Percentiles rank a stretch among this genome's conserved stretches.
phyloP scores from a whole-genome alignment of 2,113 vertebrate genomes.

The Butorides virescens region DNA sequence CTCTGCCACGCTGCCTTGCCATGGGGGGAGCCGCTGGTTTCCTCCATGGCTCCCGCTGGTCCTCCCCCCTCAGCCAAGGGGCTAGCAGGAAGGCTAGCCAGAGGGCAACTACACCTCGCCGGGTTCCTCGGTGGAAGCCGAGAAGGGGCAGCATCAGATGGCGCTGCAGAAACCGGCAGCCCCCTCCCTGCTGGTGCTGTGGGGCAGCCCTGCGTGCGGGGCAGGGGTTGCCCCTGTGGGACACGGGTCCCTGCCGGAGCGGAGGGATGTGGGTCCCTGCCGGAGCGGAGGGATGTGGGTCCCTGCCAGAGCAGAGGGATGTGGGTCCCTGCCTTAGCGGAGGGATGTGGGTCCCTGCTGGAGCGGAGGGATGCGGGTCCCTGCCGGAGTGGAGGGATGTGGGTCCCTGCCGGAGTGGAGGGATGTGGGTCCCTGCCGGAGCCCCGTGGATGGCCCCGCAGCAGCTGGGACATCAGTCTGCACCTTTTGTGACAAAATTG shows the following conservation, averaged over 20 bases:
- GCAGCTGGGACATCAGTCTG: not conserved
- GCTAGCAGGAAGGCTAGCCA: not conserved
- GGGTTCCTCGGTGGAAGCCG: accelerated
- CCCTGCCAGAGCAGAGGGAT: too few relatives aligned
- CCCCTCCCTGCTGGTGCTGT: not conserved
- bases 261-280: too few relatives aligned
- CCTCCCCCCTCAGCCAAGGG: not conserved
- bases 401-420: not conserved
- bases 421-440: not conserved
- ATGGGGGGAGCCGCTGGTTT: not conserved
- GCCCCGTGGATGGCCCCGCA: accelerated
- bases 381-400: too few relatives aligned
- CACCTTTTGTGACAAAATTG: not conserved
- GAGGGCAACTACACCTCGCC: not conserved
- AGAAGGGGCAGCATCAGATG: not conserved
- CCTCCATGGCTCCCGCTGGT: not conserved
- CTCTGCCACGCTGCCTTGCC: not conserved
- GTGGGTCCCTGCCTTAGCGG: too few relatives aligned
- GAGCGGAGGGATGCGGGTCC: too few relatives aligned
- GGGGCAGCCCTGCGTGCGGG: not conserved
- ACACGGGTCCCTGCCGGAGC: too few relatives aligned
- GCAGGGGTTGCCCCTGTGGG: not conserved
- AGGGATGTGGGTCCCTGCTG: too few relatives aligned
- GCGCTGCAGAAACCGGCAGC: not conserved
- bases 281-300: too few relatives aligned